Base-by-base conservation (phyloP, 2,888 invertebrate species). In the Amphimallon solstitiale region DNA sequence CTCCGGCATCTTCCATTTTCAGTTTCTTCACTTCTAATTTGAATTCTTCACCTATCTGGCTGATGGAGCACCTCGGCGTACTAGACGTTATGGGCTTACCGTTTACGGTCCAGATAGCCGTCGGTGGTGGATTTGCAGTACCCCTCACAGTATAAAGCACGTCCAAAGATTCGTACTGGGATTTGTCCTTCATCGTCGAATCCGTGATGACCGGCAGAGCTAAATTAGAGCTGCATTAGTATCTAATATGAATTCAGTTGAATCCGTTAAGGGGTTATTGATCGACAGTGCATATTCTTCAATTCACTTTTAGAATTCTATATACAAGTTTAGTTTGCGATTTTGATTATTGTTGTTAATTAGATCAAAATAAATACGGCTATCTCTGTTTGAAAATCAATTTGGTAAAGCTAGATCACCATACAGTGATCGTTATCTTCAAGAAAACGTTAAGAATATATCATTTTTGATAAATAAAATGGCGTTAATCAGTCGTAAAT, bases 81-180 rank as follows among this genome's bases (percentile, higher is more conserved):
- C 74, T 86, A 0, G 88, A 83, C 70, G 89, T 88, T 23, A 94
- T 84, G 69, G 89, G 90, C 73, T 91, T 87, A 43, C 90, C 92
- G 77, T 94, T 88, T 75, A 92, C 89, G 21, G 88, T 89, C 94
- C 94, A 95, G 75, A 88, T 88, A 2, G 90, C 91, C 45, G 87
- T 88, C 0, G 94, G 93, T 70, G 90, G 87, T 6, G 95, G 95
- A 67, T 88, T 85, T 14, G 93, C 94, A 45, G 86, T 87, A 0
- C 92, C 93, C 70, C 89, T 86, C 0, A 95, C 89, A 68, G 92
- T 91, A 82, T 92, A 95, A 69, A 88, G 88, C 48, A 92, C 87
- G 7, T 91, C 90, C 60, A 96, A 88, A 9, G 95, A 94, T 81
- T 94, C 94, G 81, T 87, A 93, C 34, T 90, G 87, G 68, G 88